Conservation (phyloP, 1,140 invertebrate genomes). For the Phortica variegata region DNA sequence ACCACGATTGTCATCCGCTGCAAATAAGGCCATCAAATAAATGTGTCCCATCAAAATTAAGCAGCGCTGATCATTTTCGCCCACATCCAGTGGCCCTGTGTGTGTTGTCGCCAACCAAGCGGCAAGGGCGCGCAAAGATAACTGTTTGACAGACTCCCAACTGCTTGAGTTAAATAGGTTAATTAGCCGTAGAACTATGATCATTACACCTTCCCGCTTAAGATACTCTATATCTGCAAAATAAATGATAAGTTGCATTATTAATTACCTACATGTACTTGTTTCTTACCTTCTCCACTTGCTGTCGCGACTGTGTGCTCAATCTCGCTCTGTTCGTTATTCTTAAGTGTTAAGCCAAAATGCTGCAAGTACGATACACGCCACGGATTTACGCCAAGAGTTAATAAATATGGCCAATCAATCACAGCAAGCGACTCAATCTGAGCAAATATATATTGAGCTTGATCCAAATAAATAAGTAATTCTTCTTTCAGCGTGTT, state of each 20-base stretch:
- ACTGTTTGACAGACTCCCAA: conserved; percentile 41
- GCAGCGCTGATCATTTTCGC: conserved; percentile 11
- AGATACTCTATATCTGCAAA: conserved; percentile 32
- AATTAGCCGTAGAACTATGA: conserved; percentile 35
- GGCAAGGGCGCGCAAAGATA: conserved; percentile 35
- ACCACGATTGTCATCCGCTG: conserved; percentile 40
- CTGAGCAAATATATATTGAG: conserved; percentile 12
- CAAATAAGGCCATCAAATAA: conserved; percentile 41
- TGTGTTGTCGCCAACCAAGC: conserved; percentile 32
- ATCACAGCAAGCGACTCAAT: conserved; percentile 25
- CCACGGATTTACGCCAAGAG: conserved; percentile 33
- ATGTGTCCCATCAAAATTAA: conserved; percentile 37
- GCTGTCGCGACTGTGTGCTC: conserved; percentile 36
- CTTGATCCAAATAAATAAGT: conserved; percentile 25
- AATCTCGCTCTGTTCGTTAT: conserved; percentile 31
- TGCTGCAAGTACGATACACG: conserved; percentile 31
- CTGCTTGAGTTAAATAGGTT: conserved; percentile 43
- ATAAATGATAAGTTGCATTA: neutral
- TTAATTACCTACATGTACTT: neutral
- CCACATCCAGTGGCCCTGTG: neutral
- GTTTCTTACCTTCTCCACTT: conserved; percentile 23
- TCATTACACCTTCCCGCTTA: conserved; percentile 23
- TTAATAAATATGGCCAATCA: conserved; percentile 39
- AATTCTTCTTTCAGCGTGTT: conserved; percentile 23
- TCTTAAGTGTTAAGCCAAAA: conserved; percentile 17